Evolutionary conservation across 2,888 invertebrate species (phyloP), one percentile per base, ranked within the genome.

Genomic region (Drosophila cracens): DNA sequence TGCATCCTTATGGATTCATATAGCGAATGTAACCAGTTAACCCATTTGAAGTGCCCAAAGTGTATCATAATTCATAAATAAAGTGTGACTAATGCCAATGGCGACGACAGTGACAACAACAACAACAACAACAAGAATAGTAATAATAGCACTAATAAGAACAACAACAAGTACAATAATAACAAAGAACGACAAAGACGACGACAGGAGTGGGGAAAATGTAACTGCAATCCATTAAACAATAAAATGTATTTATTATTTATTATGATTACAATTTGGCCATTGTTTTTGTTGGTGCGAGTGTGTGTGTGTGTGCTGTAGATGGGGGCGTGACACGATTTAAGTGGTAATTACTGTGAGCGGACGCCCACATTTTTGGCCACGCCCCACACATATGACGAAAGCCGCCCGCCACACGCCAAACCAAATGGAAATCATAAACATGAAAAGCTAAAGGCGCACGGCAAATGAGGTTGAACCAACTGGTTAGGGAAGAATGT

Each of bases 231-330:
- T 90, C 89, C 84, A 81, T 89, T 83, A 83, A 87, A 91, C 87
- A 89, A 91, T 89, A 89, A 89, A 89, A 87, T 87, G 72, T 85
- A 85, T 90, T 89, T 91, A 89, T 89, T 91, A 90, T 90, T 89
- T 90, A 89, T 91, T 89, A 83, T 91, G 90, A 89, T 91, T 90
- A 87, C 87, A 76, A 74, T 79, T 79, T 57, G 74, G 31, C 78
- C 79, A 79, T 79, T 79, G 79, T 79, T 79, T 79, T 79, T 64
- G 69, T 18, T 10, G 21, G 7, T 21, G 18, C 4, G 25, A 21
- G 53, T n/a, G 57, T 7, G 13, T 58, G 16, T 40, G 49, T 40
- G 21, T 52, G 64, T 21, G 53, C 33, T 25, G 29, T 52, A 36
- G 52, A 65, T 21, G 53, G n/a, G 46, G 62, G 76, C 43, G 57